Percentiles rank a stretch among this genome's conserved stretches.
Evolutionary conservation across 2,113 vertebrate species (phyloP).

Genomic region (Progne subis): DNA sequence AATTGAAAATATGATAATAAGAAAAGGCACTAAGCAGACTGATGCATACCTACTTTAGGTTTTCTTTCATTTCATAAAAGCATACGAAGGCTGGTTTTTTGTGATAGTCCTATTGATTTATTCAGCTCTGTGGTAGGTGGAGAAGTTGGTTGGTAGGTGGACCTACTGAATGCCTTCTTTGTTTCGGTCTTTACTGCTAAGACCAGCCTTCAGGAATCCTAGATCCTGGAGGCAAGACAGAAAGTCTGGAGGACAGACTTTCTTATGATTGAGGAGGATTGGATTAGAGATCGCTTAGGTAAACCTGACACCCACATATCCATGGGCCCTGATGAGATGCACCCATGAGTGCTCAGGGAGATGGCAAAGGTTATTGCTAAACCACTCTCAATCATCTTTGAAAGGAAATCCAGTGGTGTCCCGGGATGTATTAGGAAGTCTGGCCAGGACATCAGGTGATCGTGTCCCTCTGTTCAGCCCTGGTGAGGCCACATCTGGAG

Average conservation of each 20-base stretch:
- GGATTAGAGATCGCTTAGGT: not conserved
- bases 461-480: not conserved
- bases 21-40: not conserved
- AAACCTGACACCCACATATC: not conserved
- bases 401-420: not conserved
- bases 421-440: not conserved
- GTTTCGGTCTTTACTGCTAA: not conserved
- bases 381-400: not conserved
- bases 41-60: not conserved
- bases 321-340: no score
- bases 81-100: not conserved
- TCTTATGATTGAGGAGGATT: not conserved
- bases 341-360: not conserved
- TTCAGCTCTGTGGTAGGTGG: not conserved
- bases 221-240: no score
- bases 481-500: not conserved
- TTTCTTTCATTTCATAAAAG: conserved; percentile 26
- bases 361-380: not conserved
- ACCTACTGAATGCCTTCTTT: not conserved
- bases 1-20: conserved; percentile 1
- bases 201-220: not conserved
- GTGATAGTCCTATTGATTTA: conserved; percentile 10
- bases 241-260: not conserved
- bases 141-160: not conserved
- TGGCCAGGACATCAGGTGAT: not conserved